Evolutionary conservation across 2,888 invertebrate species (phyloP).

Genomic region (Sipunculus nudus): DNA sequence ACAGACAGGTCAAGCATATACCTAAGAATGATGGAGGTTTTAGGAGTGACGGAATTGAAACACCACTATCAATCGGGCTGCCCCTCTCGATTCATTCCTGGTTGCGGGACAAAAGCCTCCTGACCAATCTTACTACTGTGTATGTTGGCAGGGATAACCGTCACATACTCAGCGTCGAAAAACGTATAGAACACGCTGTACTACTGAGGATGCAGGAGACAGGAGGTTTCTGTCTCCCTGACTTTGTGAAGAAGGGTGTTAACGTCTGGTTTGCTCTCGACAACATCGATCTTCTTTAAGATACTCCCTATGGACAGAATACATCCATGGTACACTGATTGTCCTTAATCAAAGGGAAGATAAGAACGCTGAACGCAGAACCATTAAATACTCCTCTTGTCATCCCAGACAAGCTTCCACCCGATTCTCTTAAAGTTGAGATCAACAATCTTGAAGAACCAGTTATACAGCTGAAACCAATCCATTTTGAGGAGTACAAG

Average conservation of each 20-base stretch:
- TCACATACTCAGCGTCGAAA: conserved; percentile 13
- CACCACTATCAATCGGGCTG: conserved; percentile 15
- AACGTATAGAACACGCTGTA: conserved; percentile 21
- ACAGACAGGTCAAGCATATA: conserved; percentile 23
- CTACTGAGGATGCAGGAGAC: conserved; percentile 7
- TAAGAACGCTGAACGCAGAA: conserved; percentile 28
- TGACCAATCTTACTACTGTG: conserved; percentile 13
- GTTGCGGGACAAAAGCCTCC: conserved; percentile 8
- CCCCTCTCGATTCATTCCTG: conserved; percentile 9
- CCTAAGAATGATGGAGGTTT: conserved; percentile 19
- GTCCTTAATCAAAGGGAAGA: conserved; percentile 18
- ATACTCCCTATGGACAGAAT: conserved; percentile 11
- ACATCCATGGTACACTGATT: conserved; percentile 17
- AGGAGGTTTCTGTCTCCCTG: conserved; percentile 24
- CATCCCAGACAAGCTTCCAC: conserved; percentile 23
- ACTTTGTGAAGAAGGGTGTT: conserved; percentile 26
- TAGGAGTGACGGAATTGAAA: conserved; percentile 14
- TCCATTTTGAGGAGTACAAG: not conserved
- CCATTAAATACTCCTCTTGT: conserved; percentile 18
- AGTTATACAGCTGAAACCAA: not conserved
- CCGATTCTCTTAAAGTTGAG: conserved; percentile 10
- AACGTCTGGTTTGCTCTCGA: conserved; percentile 33
- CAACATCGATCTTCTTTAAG: conserved; percentile 28
- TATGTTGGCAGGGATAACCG: conserved; percentile 10
- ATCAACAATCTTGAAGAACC: conserved; percentile 18